phyloP scores from a whole-genome alignment of 2,797 vertebrate genomes.

The Scyliorhinus canicula region DNA sequence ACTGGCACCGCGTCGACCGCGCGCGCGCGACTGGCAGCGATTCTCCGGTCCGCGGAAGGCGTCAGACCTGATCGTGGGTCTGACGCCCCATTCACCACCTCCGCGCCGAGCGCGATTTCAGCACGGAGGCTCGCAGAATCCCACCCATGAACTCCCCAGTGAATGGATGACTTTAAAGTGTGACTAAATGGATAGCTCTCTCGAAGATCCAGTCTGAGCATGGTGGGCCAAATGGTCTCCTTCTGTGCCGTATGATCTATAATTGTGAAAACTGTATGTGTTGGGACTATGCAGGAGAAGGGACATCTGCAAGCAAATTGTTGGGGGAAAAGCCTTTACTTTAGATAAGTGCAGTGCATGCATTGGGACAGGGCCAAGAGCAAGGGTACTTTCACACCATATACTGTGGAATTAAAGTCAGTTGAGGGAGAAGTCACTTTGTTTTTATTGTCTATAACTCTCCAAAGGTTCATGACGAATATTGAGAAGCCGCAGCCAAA shows the following conservation, averaged over 20 bases:
- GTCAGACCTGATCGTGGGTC: no score
- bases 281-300: not conserved
- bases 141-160: no score
- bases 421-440: not conserved
- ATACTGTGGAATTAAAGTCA: not conserved
- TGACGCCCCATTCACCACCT: no score
- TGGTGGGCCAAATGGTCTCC: not conserved
- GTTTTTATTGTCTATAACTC: not conserved
- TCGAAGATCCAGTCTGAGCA: not conserved
- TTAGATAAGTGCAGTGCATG: not conserved
- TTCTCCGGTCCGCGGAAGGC: no score
- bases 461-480: not conserved
- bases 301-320: not conserved
- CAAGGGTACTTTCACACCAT: not conserved
- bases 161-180: not conserved
- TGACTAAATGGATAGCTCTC: not conserved
- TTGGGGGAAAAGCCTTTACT: not conserved
- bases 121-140: no score
- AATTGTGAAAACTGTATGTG: not conserved
- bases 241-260: not conserved
- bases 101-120: no score
- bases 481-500: not conserved
- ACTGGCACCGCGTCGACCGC: no score
- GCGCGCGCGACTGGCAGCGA: no score
- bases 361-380: not conserved